Evolutionary conservation across 2,888 invertebrate genomes (phyloP), one percentile per base, ranked within the genome.

Genomic region (Pegoplata infirma): DNA sequence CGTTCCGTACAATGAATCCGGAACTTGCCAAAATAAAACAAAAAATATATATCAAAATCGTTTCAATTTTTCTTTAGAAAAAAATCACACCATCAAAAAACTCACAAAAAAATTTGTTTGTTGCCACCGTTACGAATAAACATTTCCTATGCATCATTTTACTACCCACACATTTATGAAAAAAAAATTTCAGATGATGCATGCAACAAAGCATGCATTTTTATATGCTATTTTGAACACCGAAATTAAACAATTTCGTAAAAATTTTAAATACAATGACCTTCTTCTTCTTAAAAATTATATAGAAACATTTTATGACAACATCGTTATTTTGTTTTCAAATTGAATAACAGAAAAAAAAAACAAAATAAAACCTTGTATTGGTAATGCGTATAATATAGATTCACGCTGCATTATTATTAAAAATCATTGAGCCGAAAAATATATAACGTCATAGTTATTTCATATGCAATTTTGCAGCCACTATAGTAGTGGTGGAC

Each of bases 201-300:
- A 75, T 67, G 28, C 46, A 53, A 8, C 32, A 21, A 61, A 64
- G 51, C 46, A 28, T 77, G 61, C 40, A 61, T 53, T 66, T 44
- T 3, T n/a, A 36, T 19, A 19, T 16, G 5, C 21, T 58, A 12
- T 51, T 46, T 51, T 21, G 25, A 55, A 66, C 40, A 40, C 55
- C 19, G 71, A 63, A 74, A 74, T 71, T 74, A 79, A 59, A 46
- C 64, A n/a, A 3, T 46, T 73, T 36, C 16, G 25, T 69, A 36
- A 55, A 66, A 17, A 56, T 56, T 58, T 36, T 36, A 72, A 77
- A 66, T 74, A 53, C 74, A 74, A 61, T 74, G 74, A 79, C 78
- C 78, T 79, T 79, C 74, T 78, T 66, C 59, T 49, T 19, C 8
- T 36, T 32, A 19, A 32, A 32, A n/a, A n/a, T n/a, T n/a, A n/a